phyloP scores from a whole-genome alignment of 2,113 vertebrate species.

The Mormyrus lacerda region DNA sequence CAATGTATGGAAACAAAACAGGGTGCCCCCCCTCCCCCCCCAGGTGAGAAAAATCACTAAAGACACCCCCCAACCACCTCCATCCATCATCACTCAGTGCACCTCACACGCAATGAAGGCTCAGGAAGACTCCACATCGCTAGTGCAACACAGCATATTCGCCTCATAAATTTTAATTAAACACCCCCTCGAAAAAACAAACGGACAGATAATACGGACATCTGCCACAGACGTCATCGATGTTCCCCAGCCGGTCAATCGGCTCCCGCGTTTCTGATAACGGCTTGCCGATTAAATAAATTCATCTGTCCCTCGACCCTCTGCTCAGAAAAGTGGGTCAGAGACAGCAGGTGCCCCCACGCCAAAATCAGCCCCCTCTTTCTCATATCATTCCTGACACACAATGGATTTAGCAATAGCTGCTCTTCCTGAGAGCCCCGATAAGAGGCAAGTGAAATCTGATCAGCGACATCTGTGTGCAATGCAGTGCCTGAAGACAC shows the following conservation, averaged over 20 bases:
- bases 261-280: constrained; percentile 74
- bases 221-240: constrained; percentile 94
- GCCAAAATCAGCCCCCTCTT: background rate
- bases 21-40: constrained; percentile 61
- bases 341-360: background rate
- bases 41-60: constrained; percentile 66
- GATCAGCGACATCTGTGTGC: background rate
- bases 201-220: constrained; percentile 99
- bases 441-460: background rate
- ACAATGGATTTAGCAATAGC: background rate
- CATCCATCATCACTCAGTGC: constrained; percentile 86
- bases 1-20: background rate
- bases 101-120: constrained; percentile 66
- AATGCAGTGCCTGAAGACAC: background rate
- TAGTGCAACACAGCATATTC: constrained; percentile 96
- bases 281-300: constrained; percentile 21
- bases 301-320: background rate
- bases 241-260: constrained; percentile 85
- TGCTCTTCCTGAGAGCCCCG: background rate
- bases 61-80: constrained; percentile 76
- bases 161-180: constrained; percentile 99
- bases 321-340: background rate
- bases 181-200: constrained; percentile 81
- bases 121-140: constrained; percentile 87
- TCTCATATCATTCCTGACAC: background rate